These are phyloP conservation scores for Macrosiphum euphorbiae DNA, from an alignment of 2,888 invertebrate species.

Conservation along the genomic window DNA sequence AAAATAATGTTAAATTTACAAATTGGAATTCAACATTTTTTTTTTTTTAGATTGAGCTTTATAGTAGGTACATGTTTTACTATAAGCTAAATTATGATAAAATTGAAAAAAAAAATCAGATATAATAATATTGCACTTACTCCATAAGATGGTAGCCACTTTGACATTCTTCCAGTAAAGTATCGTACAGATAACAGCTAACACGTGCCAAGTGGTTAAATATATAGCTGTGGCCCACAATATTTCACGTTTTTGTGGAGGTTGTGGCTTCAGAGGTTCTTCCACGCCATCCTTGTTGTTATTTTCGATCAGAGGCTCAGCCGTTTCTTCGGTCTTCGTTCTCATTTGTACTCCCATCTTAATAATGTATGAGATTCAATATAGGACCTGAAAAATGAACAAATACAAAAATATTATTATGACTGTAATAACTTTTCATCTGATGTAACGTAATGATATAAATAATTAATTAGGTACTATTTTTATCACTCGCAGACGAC, in stretches of 20 bases:
- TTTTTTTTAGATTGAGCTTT: neutral
- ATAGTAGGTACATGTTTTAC: neutral
- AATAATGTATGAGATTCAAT: constrained; percentile 49
- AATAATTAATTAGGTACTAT: neutral
- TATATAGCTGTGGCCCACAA: constrained; percentile 61
- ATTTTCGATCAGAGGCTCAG: constrained; percentile 51
- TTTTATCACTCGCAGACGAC: neutral
- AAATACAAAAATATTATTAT: neutral
- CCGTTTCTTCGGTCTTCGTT: constrained; percentile 52
- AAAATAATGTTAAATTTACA: neutral
- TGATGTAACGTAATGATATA: neutral
- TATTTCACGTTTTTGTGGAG: constrained; percentile 55
- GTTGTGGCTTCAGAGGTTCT: constrained; percentile 39
- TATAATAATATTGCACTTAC: constrained; percentile 23
- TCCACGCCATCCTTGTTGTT: constrained; percentile 22
- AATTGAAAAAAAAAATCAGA: neutral
- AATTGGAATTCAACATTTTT: too few species aligned
- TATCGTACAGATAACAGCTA: constrained; percentile 51
- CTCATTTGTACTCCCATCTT: constrained; percentile 61
- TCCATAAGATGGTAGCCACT: constrained; percentile 38
- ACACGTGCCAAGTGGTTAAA: constrained; percentile 49
- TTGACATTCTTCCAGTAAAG: constrained; percentile 61
- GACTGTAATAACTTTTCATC: neutral
- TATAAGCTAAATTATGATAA: neutral
- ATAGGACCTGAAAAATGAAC: constrained; percentile 12